These are phyloP conservation scores for Cydia splendana DNA, from an alignment of 1,140 invertebrate species.

Conservation along the genomic window DNA sequence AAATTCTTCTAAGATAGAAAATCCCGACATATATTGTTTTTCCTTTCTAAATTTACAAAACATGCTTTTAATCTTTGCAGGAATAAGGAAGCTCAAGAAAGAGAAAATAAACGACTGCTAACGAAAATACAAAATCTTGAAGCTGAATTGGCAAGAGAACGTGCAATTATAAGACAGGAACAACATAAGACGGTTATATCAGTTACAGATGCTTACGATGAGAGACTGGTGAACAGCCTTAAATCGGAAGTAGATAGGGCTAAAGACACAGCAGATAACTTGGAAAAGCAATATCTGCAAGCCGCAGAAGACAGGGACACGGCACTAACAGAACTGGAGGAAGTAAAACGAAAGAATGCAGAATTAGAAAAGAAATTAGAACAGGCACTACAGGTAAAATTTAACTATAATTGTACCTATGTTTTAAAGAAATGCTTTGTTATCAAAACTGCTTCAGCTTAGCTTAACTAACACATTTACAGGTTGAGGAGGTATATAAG, in stretches of 20 bases:
- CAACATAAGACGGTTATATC: constrained; percentile 82
- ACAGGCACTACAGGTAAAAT: constrained; percentile 81
- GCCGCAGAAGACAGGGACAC: constrained; percentile 88
- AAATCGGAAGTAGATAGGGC: constrained; percentile 88
- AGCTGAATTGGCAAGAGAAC: constrained; percentile 86
- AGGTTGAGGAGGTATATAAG: constrained; percentile 66
- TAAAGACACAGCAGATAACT: constrained; percentile 87
- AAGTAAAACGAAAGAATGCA: constrained; percentile 87
- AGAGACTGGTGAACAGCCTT: constrained; percentile 83
- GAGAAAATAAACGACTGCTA: constrained; percentile 91
- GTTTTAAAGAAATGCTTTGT: neutral
- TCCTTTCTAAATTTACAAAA: constrained; percentile 2
- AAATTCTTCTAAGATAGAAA: no score
- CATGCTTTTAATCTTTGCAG: constrained; percentile 59
- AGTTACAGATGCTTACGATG: constrained; percentile 79
- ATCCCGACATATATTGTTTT: neutral
- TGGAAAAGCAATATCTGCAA: constrained; percentile 88
- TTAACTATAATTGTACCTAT: neutral
- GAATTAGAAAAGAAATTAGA: constrained; percentile 86
- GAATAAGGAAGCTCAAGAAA: constrained; percentile 91
- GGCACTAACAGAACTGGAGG: constrained; percentile 88
- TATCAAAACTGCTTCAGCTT: constrained; percentile 36
- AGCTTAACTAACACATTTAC: constrained; percentile 61
- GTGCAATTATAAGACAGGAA: constrained; percentile 80
- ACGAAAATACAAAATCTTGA: constrained; percentile 89